Evolutionary conservation across 92 coral and sea anemone species (phyloP).

Genomic region (Micromussa lordhowensis): DNA sequence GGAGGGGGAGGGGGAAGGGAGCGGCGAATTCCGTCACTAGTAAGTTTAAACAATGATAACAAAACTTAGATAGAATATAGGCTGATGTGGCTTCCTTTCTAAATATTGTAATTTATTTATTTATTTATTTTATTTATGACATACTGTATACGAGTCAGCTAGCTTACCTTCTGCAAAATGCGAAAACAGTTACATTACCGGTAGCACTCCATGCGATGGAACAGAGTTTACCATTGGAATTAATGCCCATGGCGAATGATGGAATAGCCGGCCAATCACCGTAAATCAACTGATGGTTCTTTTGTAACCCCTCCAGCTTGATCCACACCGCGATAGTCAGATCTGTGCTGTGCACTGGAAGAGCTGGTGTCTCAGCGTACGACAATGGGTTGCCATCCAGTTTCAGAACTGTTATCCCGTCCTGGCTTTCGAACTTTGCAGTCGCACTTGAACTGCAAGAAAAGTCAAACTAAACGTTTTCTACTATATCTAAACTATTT

Average conservation of each 20-base stretch:
- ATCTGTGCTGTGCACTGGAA: slow-evolving; percentile 9
- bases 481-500: no score
- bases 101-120: no score
- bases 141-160: no score
- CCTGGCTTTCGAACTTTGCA: not conserved
- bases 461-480: not conserved
- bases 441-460: not conserved
- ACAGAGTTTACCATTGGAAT: not conserved
- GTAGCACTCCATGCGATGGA: not conserved
- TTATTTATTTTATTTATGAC: no score
- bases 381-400: slow-evolving; percentile 3
- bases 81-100: no score
- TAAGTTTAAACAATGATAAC: no score
- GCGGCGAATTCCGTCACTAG: no score
- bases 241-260: not conserved
- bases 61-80: no score
- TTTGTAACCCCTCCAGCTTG: not conserved
- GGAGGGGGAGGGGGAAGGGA: no score
- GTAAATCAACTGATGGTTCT: not conserved
- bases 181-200: not conserved
- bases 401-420: slow-evolving; percentile 16
- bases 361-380: slow-evolving; percentile 28
- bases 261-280: slow-evolving; percentile 25
- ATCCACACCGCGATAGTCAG: slow-evolving; percentile 28
- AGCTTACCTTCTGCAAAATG: no score